Evolutionary conservation across 2,888 invertebrate species (phyloP).

Genomic region (Meganola albula): DNA sequence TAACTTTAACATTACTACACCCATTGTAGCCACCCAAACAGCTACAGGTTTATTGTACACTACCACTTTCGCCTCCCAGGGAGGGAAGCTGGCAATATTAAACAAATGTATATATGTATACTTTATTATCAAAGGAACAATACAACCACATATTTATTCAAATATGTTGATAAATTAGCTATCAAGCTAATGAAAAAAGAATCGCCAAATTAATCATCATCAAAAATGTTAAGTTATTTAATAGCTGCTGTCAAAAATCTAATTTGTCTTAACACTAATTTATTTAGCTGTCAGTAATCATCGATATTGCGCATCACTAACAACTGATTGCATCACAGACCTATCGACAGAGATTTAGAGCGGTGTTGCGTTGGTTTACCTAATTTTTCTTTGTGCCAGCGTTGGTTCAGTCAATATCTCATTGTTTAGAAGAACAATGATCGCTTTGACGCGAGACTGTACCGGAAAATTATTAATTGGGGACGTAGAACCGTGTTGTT

Average conservation of each 20-base stretch:
- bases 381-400: slow-evolving; percentile 56
- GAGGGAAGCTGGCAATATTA: too few species aligned
- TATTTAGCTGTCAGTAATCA: slow-evolving; percentile 4
- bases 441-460: slow-evolving; percentile 33
- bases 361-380: slow-evolving; percentile 53
- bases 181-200: slow-evolving; percentile 16
- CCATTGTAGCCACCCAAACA: too few species aligned
- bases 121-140: too few species aligned
- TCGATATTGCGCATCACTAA: slow-evolving; percentile 33
- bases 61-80: too few species aligned
- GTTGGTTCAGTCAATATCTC: slow-evolving; percentile 43
- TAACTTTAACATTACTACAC: too few species aligned
- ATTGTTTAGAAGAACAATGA: slow-evolving; percentile 57
- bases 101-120: too few species aligned
- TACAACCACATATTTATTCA: too few species aligned
- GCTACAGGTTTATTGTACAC: too few species aligned
- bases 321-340: slow-evolving; percentile 48
- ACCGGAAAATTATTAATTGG: slow-evolving; percentile 52
- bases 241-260: slow-evolving; percentile 5
- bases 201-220: slow-evolving; percentile 14
- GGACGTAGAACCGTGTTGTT: slow-evolving; percentile 38
- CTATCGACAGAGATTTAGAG: slow-evolving; percentile 49
- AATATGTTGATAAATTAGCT: too few species aligned
- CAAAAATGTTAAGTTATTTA: slow-evolving; percentile 11
- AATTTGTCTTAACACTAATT: slow-evolving; percentile 7